These are phyloP conservation scores for Caprella mutica DNA, from an alignment of 2,888 invertebrate species.

Conservation along the genomic window DNA sequence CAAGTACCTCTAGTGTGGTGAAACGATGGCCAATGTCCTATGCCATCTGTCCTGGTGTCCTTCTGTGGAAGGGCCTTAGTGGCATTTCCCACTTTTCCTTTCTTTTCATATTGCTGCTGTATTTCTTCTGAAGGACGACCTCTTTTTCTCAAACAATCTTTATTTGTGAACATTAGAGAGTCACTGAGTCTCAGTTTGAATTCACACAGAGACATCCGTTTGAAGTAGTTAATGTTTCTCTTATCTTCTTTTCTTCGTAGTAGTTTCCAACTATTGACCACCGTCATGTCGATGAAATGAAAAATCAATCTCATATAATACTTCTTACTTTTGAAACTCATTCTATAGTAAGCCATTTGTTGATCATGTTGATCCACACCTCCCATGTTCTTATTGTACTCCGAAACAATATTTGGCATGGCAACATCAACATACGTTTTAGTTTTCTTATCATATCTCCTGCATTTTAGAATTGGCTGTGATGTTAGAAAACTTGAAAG, in stretches of 20 bases:
- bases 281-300: constrained; percentile 10
- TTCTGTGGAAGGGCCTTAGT: too few relatives aligned
- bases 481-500: constrained; percentile 3
- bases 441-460: constrained; percentile 12
- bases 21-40: too few relatives aligned
- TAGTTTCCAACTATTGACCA: constrained; percentile 9
- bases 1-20: too few relatives aligned
- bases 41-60: too few relatives aligned
- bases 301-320: constrained; percentile 10
- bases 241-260: background rate
- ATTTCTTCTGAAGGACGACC: too few relatives aligned
- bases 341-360: constrained; percentile 9
- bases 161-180: too few relatives aligned
- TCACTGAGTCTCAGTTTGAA: too few relatives aligned
- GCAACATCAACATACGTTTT: constrained; percentile 16
- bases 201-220: too few relatives aligned
- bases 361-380: constrained; percentile 15
- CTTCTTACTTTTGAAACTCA: constrained; percentile 4
- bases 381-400: constrained; percentile 12
- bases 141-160: too few relatives aligned
- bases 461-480: constrained; percentile 10
- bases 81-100: too few relatives aligned
- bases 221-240: background rate
- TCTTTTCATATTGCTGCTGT: too few relatives aligned
- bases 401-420: constrained; percentile 8